Percentiles rank a stretch among this genome's conserved stretches.
Evolutionary conservation across 2,888 invertebrate species (phyloP).

Genomic region (Archips crataeganus): DNA sequence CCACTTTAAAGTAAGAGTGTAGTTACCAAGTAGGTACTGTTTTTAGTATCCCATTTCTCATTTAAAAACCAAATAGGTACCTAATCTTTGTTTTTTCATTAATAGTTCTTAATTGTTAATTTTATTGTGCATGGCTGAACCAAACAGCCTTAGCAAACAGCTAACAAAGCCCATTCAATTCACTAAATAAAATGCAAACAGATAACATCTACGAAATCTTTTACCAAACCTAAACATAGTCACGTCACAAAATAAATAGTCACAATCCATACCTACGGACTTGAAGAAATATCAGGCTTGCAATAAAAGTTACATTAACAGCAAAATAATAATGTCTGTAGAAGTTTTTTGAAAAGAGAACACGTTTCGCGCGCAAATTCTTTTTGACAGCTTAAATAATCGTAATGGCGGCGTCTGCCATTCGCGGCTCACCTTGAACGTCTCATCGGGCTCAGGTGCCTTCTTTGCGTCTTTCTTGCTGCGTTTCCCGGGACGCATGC

Average conservation of each 20-base stretch:
- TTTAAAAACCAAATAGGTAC: neutral
- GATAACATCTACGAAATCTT: neutral
- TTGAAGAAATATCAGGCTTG: neutral
- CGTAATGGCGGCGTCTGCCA: conserved; percentile 48
- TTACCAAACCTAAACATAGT: neutral
- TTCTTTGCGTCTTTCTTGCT: conserved; percentile 57
- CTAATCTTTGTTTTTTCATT: too few relatives aligned
- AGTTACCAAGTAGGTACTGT: neutral
- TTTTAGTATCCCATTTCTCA: neutral
- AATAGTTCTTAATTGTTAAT: too few relatives aligned
- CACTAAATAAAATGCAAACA: neutral
- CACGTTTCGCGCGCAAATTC: conserved; percentile 44
- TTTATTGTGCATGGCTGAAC: neutral
- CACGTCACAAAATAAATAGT: neutral
- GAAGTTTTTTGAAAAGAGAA: conserved; percentile 22
- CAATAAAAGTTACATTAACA: neutral
- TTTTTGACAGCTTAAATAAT: conserved; percentile 41
- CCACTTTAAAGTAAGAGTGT: conserved; percentile 4
- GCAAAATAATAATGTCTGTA: neutral
- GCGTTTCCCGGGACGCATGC: conserved; percentile 74
- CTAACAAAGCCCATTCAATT: neutral
- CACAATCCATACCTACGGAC: conserved; percentile 12
- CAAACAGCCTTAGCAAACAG: neutral
- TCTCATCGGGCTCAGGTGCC: conserved; percentile 58
- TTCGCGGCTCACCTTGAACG: conserved; percentile 72